A percentile compares a stretch with the other conserved stretches of the same genome.
phyloP scores from a whole-genome alignment of 2,113 vertebrate genomes.

The Chamaetylas fuelleborni region DNA sequence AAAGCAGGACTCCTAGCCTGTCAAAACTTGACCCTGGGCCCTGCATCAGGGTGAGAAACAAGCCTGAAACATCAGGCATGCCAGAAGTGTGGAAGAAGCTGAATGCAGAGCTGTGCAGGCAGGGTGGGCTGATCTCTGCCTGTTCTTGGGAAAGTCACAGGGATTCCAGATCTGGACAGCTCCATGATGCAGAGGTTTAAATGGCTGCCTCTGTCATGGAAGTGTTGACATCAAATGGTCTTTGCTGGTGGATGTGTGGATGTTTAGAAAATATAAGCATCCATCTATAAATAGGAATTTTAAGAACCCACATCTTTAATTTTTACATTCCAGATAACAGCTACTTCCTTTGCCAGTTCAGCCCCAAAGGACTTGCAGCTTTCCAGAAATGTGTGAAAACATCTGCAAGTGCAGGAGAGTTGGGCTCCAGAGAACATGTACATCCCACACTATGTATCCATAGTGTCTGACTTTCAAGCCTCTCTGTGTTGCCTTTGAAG shows the following conservation, averaged over 20 bases:
- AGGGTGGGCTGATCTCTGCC: rapidly evolving
- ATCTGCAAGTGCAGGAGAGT: neutral
- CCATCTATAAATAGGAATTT: neutral
- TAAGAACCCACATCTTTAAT: neutral
- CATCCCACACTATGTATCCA: neutral
- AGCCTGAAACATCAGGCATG: neutral
- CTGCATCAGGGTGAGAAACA: neutral
- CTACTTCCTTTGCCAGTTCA: neutral
- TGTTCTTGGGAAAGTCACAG: neutral
- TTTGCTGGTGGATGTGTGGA: neutral
- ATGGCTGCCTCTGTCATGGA: neutral
- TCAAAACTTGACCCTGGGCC: neutral
- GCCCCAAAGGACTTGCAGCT: neutral
- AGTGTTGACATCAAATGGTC: neutral
- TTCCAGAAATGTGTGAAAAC: neutral
- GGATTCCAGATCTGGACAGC: neutral
- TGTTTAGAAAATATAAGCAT: neutral
- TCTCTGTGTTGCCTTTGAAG: neutral
- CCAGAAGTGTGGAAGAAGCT: neutral
- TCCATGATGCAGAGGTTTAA: neutral
- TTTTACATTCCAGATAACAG: neutral
- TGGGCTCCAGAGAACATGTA: neutral
- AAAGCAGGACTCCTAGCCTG: neutral
- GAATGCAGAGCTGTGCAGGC: neutral
- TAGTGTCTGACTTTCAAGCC: neutral